A percentile compares a stretch with the other conserved stretches of the same genome.
These are phyloP conservation scores for Camponotus floridanus DNA, from an alignment of 1,140 invertebrate species.

Conservation along the genomic window DNA sequence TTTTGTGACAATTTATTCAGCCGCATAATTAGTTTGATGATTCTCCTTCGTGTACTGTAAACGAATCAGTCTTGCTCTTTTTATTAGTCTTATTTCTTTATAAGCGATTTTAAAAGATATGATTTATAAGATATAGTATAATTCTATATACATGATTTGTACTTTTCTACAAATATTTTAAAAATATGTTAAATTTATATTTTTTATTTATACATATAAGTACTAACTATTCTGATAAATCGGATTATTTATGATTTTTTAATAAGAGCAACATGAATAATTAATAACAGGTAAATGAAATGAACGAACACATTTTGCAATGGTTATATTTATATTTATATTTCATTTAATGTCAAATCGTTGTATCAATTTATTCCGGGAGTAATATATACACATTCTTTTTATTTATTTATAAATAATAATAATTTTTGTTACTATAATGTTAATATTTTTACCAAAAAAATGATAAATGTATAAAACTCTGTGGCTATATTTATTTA, in stretches of 20 bases:
- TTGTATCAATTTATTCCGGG: not conserved
- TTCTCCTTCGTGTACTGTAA: conserved; percentile 20
- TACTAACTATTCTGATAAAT: not conserved
- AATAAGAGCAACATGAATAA: not conserved
- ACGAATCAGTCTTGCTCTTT: not conserved
- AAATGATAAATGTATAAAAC: not conserved
- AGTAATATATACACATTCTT: not conserved
- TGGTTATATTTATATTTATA: not conserved
- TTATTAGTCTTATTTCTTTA: not conserved
- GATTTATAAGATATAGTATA: conserved; percentile 1
- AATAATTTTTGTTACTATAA: not conserved
- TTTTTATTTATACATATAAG: not conserved
- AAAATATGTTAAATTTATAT: not conserved
- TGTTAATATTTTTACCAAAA: not conserved
- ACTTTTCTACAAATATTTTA: not conserved
- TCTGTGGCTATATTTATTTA: not conserved
- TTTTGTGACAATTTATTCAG: conserved; percentile 43
- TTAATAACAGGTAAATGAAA: not conserved
- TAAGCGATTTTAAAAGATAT: too few species aligned
- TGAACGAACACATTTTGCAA: not conserved
- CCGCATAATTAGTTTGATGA: conserved; percentile 17
- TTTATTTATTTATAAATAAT: conserved; percentile 1
- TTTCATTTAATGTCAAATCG: not conserved
- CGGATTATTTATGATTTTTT: not conserved
- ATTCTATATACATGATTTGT: not conserved